phyloP scores from a whole-genome alignment of 1,140 invertebrate species.

The Probaryconus sp. region DNA sequence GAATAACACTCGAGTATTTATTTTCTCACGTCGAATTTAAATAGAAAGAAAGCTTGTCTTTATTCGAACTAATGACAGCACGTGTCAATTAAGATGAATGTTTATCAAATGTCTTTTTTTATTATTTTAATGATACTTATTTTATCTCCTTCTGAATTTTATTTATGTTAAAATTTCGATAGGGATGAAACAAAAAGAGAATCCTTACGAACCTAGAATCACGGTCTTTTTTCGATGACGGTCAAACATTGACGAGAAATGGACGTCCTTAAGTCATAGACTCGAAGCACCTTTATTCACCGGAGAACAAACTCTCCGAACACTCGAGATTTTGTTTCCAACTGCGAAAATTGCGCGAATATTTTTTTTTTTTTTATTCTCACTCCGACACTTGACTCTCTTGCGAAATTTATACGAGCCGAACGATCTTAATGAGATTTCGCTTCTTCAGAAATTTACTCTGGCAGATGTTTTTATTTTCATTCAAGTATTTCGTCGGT shows the following conservation, averaged over 20 bases:
- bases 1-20: no score
- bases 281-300: conserved; percentile 43
- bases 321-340: conserved; percentile 41
- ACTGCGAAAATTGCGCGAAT: conserved; percentile 37
- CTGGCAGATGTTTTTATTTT: no score
- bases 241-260: conserved; percentile 51
- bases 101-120: no score
- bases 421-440: conserved; percentile 49
- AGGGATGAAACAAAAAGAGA: no score
- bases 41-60: no score
- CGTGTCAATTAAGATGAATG: no score
- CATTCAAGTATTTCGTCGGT: no score
- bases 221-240: conserved; percentile 38
- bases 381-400: conserved; percentile 39
- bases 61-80: no score
- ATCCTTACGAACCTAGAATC: conserved; percentile 53
- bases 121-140: no score
- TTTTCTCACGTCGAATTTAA: no score
- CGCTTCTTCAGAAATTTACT: conserved; percentile 17
- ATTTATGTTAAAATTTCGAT: no score
- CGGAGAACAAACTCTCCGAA: conserved; percentile 37
- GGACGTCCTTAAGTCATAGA: conserved; percentile 41
- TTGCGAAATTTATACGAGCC: conserved; percentile 28
- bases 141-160: no score
- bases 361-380: conserved; percentile 44